Evolutionary conservation across 2,888 invertebrate species (phyloP).

Genomic region (Drosophila subquinaria): DNA sequence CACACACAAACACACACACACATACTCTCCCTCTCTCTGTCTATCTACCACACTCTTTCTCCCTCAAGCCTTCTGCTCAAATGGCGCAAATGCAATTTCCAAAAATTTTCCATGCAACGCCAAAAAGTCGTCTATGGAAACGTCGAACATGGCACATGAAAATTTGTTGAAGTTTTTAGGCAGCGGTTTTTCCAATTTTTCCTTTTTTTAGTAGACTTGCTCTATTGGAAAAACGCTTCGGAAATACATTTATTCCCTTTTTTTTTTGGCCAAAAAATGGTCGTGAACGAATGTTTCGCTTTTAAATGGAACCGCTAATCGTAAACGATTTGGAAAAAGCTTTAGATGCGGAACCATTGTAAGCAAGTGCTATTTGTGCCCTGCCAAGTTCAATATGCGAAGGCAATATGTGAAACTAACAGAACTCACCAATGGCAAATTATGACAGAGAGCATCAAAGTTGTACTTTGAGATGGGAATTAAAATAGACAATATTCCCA

Average conservation of each 20-base stretch:
- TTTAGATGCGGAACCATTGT: no score
- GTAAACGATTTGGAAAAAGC: slow-evolving; percentile 59
- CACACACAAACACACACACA: slow-evolving; percentile 13
- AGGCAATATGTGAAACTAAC: no score
- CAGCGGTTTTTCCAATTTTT: slow-evolving; percentile 14
- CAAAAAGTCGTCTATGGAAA: slow-evolving; percentile 59
- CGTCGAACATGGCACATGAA: slow-evolving; percentile 47
- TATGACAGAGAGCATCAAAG: no score
- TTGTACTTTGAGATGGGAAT: no score
- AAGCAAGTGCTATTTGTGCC: no score
- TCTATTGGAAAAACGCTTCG: slow-evolving; percentile 28
- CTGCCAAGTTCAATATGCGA: no score
- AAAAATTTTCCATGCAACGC: slow-evolving; percentile 49
- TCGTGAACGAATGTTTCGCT: no score
- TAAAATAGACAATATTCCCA: no score
- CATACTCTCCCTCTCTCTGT: no score
- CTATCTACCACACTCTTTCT: neutral
- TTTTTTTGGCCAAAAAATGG: neutral
- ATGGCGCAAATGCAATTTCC: slow-evolving; percentile 57
- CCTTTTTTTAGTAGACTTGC: slow-evolving; percentile 13
- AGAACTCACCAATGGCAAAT: no score
- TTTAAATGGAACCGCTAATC: no score
- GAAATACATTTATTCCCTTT: slow-evolving; percentile 23
- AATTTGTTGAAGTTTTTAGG: slow-evolving; percentile 58
- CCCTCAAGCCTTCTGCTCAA: slow-evolving; percentile 5